phyloP scores from a whole-genome alignment of 2,797 vertebrate species.

The Mus minutoides region DNA sequence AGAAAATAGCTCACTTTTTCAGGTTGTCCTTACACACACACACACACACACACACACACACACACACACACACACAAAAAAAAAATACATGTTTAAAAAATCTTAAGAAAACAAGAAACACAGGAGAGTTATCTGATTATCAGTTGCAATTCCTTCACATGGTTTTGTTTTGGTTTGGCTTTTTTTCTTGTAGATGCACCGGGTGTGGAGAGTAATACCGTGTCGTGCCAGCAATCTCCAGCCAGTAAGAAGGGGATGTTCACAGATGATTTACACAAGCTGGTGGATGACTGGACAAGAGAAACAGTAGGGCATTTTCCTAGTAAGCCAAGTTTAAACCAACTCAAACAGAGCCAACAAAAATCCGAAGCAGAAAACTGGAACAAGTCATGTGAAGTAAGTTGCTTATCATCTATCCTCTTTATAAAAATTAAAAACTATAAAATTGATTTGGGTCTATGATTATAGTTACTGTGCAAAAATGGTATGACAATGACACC shows the following conservation, averaged over 20 bases:
- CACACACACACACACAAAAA: background rate
- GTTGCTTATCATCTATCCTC: background rate
- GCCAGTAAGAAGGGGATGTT: slow-evolving; percentile 93
- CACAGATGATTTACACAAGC: slow-evolving; percentile 95
- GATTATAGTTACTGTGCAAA: slow-evolving; percentile 27
- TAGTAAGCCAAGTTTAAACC: slow-evolving; percentile 94
- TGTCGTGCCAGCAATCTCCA: slow-evolving; percentile 82
- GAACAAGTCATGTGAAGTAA: slow-evolving; percentile 91
- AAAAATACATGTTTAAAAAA: background rate
- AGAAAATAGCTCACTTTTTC: background rate
- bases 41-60: background rate
- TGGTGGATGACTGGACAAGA: slow-evolving; percentile 96
- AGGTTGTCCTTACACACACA: background rate
- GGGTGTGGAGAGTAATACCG: slow-evolving; percentile 72
- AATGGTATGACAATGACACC: slow-evolving; percentile 25
- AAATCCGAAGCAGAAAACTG: slow-evolving; percentile 92
- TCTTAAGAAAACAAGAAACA: background rate
- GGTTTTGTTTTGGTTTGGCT: background rate
- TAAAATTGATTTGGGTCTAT: slow-evolving; percentile 49
- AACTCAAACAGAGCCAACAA: slow-evolving; percentile 95
- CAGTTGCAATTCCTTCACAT: slow-evolving; percentile 52
- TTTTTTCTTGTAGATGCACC: slow-evolving; percentile 65
- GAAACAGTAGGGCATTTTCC: slow-evolving; percentile 89
- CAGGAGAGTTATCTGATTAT: slow-evolving; percentile 27
- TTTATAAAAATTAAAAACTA: slow-evolving; percentile 62